Percentiles rank a stretch among this genome's conserved stretches.
Conservation (phyloP, 2,888 invertebrate species). For the Bugulina stolonifera region DNA sequence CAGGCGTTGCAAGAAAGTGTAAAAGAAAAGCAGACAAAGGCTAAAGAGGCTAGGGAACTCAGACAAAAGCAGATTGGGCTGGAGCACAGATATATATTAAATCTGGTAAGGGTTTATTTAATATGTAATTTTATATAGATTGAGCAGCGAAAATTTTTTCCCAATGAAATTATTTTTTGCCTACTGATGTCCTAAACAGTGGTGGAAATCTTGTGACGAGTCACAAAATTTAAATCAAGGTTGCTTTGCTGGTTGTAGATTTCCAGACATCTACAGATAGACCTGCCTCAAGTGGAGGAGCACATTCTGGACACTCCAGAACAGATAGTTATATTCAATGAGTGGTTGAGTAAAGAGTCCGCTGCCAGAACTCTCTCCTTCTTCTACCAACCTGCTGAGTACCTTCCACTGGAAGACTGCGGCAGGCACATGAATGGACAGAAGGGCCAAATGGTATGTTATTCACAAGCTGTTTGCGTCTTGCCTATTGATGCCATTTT, state of each 20-base stretch:
- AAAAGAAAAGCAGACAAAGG: constrained; percentile 22
- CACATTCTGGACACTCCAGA: constrained; percentile 66
- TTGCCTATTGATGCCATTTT: too few relatives aligned
- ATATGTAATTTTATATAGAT: too few relatives aligned
- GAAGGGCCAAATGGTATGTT: constrained; percentile 31
- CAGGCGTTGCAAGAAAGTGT: constrained; percentile 25
- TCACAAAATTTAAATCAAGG: too few relatives aligned
- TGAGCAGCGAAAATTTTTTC: too few relatives aligned
- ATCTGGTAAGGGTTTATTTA: not conserved
- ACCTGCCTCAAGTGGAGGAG: constrained; percentile 58
- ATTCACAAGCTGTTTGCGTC: too few relatives aligned
- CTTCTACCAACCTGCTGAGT: constrained; percentile 58
- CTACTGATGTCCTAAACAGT: too few relatives aligned
- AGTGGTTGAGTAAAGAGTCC: constrained; percentile 56
- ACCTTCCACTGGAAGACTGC: constrained; percentile 20
- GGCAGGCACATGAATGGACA: constrained; percentile 54
- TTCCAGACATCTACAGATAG: constrained; percentile 50
- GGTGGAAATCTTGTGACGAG: too few relatives aligned
- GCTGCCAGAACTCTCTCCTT: constrained; percentile 62
- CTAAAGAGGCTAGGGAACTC: constrained; percentile 1
- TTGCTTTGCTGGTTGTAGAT: too few relatives aligned
- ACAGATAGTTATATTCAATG: constrained; percentile 42
- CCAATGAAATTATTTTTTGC: too few relatives aligned
- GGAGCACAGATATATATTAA: not conserved
- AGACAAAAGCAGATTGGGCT: not conserved